Conservation (phyloP, 2,113 vertebrate species). For the Leucoraja erinaceus region DNA sequence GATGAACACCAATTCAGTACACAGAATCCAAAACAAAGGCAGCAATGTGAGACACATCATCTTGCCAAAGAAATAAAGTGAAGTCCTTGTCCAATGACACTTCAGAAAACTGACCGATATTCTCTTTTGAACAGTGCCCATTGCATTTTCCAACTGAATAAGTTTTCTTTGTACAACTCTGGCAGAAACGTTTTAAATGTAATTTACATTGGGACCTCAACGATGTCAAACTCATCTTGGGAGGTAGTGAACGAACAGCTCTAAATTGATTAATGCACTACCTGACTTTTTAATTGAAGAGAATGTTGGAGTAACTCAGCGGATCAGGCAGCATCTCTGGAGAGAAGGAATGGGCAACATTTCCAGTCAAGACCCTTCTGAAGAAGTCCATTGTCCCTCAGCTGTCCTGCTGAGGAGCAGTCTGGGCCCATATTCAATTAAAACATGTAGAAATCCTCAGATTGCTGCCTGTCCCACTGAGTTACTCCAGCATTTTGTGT, state of each 20-base stretch:
- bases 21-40: slow-evolving; percentile 38
- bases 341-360: no score
- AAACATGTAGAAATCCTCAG: no score
- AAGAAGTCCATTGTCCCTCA: no score
- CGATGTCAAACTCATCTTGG: background rate
- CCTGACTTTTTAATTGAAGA: background rate
- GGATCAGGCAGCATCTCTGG: no score
- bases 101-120: slow-evolving; percentile 1
- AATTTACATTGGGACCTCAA: slow-evolving; percentile 6
- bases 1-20: slow-evolving; percentile 47
- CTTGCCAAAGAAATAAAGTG: slow-evolving; percentile 17
- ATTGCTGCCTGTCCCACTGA: no score
- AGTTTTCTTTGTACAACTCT: background rate
- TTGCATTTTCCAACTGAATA: slow-evolving; percentile 9
- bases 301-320: no score
- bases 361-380: no score
- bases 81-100: slow-evolving; percentile 9
- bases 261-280: background rate
- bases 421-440: no score
- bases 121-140: background rate
- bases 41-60: background rate
- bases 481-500: no score
- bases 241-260: background rate
- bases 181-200: background rate
- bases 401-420: no score